Conservation (phyloP, 2,888 invertebrate species). For the Tanytarsus gracilentus region DNA sequence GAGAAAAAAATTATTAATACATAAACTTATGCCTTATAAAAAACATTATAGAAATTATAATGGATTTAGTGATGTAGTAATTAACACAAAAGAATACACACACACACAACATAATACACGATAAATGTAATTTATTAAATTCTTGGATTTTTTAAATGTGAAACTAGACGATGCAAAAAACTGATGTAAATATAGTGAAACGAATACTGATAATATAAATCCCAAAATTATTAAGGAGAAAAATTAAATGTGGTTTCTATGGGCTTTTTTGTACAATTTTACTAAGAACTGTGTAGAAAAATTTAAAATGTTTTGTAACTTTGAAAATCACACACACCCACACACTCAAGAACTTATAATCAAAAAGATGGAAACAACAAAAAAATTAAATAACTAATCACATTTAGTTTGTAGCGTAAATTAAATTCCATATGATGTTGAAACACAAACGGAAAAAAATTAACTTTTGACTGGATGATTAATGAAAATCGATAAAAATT, state of each 20-base stretch:
- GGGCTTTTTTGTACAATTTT: constrained; percentile 27
- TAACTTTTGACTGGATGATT: background rate
- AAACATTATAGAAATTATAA: constrained; percentile 15
- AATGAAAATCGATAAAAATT: background rate
- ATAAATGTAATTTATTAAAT: constrained; percentile 1
- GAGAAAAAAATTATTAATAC: constrained; percentile 15
- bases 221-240: background rate
- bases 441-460: no score
- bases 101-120: background rate
- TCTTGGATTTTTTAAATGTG: constrained; percentile 8
- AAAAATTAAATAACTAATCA: background rate
- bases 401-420: background rate
- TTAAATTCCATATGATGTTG: no score
- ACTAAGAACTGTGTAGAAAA: background rate
- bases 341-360: constrained; percentile 9
- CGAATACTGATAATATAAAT: background rate
- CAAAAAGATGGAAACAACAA: constrained; percentile 17
- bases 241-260: constrained; percentile 12
- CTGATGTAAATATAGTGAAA: background rate
- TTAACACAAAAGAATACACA: constrained; percentile 16
- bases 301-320: background rate
- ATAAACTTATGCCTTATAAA: constrained; percentile 27
- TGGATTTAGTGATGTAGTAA: constrained; percentile 25
- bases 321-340: constrained; percentile 4
- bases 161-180: background rate